Evolutionary conservation across 2,797 vertebrate species (phyloP), one percentile per base, ranked within the genome.

Genomic region (Crax fasciolata): DNA sequence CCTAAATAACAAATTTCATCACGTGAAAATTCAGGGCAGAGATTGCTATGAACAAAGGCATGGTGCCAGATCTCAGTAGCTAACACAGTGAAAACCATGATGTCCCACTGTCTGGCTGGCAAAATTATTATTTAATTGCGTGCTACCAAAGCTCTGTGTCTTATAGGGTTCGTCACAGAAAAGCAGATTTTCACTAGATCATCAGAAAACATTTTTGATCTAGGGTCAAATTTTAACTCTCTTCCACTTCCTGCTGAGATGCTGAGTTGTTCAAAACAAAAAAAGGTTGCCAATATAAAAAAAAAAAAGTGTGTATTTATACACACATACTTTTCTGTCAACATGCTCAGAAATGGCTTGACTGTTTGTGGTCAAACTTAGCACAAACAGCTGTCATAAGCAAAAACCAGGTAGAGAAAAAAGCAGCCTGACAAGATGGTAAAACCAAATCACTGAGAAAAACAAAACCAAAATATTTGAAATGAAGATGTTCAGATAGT

Each of bases 211-310:
- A 3, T 63, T 68, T 88, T 70, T 94, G 71, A 95, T 55, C 49
- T 70, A 62, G 28, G 77, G 71, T 91, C 63, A 88, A 76, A 48
- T 93, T 91, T 96, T 94, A 93, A 73, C 51, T 81, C 39, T 89
- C 89, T 94, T 93, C 70, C 59, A 55, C 55, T 88, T 94, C 87
- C 93, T 70, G 76, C 62, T 93, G 91, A 67, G 87, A 71, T 74
- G 78, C 72, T 88, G 95, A 94, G 80, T 51, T 94, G 39, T 79
- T 94, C 58, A 82, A 88, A 94, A 78, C 30, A 46, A 65, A 87
- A 78, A 70, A 84, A 79, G 44, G 17, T 62, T 86, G 55, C 51
- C 43, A 84, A 21, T 28, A 80, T 52, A 18, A 65, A 78, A 35
- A 32, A 55, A 61, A 51, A 52, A 52, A 71, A 32, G 44, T 17